These are phyloP conservation scores for Sitophilus oryzae DNA, from an alignment of 1,140 invertebrate species.

Conservation along the genomic window DNA sequence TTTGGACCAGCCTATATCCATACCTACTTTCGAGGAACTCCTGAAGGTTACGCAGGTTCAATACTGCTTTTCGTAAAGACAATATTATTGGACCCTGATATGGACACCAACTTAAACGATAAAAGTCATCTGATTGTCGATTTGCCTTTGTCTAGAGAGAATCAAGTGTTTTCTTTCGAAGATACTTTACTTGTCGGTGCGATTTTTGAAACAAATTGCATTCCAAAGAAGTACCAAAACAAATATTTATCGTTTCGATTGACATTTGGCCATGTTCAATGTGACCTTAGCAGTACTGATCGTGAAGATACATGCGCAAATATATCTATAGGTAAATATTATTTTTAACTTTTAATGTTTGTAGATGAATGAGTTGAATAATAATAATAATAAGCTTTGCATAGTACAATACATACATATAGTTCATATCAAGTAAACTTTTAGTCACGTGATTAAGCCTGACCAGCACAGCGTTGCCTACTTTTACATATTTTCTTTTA, in stretches of 20 bases:
- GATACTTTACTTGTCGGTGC: slow-evolving; percentile 30
- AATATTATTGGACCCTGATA: slow-evolving; percentile 42
- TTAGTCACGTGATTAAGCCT: too few species aligned
- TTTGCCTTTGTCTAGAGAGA: neutral
- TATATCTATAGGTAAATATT: slow-evolving; percentile 12
- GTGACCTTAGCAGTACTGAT: too few species aligned
- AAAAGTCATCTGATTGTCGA: too few species aligned
- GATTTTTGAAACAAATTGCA: slow-evolving; percentile 33
- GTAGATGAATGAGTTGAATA: too few species aligned
- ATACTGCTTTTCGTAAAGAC: slow-evolving; percentile 52
- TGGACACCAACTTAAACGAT: neutral
- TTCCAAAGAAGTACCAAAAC: slow-evolving; percentile 32
- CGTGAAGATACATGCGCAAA: slow-evolving; percentile 8
- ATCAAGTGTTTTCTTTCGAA: slow-evolving; percentile 24
- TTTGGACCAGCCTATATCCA: slow-evolving; percentile 70
- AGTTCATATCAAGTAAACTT: too few species aligned
- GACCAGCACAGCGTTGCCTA: too few species aligned
- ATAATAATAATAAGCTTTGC: too few species aligned
- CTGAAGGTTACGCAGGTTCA: slow-evolving; percentile 53
- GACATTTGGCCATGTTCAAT: slow-evolving; percentile 30
- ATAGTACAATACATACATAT: too few species aligned
- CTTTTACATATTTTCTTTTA: too few species aligned
- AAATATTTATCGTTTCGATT: slow-evolving; percentile 33
- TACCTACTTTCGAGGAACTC: slow-evolving; percentile 53
- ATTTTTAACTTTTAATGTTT: neutral